phyloP scores from a whole-genome alignment of 1,140 invertebrate genomes.

The Dreissena rostriformis region DNA sequence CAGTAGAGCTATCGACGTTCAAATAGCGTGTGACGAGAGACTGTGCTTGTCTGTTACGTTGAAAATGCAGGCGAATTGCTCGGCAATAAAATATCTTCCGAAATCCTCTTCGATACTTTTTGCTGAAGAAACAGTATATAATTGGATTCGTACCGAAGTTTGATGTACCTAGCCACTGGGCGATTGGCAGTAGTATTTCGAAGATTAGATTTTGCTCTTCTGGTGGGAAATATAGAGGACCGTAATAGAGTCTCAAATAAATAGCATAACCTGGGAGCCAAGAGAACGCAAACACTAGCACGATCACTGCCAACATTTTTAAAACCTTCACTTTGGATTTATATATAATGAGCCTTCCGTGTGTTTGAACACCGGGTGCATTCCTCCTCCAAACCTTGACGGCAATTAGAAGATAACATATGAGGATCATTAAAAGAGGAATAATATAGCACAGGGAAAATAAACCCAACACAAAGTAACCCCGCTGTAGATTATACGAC shows the following conservation, averaged over 20 bases:
- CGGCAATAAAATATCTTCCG: constrained; percentile 46
- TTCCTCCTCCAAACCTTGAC: constrained; percentile 92
- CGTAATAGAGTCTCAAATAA: constrained; percentile 64
- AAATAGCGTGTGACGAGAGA: constrained; percentile 41
- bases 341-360: constrained; percentile 72
- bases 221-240: constrained; percentile 83
- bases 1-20: constrained; percentile 46
- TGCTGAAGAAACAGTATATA: constrained; percentile 97
- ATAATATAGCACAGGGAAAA: constrained; percentile 95
- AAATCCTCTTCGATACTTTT: constrained; percentile 96
- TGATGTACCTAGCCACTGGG: constrained; percentile 97
- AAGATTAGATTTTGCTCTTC: constrained; percentile 86
- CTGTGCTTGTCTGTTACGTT: constrained; percentile 47
- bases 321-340: constrained; percentile 86
- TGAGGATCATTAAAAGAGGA: constrained; percentile 93
- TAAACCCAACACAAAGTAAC: constrained; percentile 95
- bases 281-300: constrained; percentile 95
- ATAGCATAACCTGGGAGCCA: constrained; percentile 94
- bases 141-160: constrained; percentile 99
- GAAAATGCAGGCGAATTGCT: constrained; percentile 41
- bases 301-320: constrained; percentile 97
- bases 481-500: constrained; percentile 86
- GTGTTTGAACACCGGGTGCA: constrained; percentile 86
- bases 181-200: constrained; percentile 91
- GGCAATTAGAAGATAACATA: constrained; percentile 96